Evolutionary conservation across 2,888 invertebrate species (phyloP), one percentile per base, ranked within the genome.

Genomic region (Synergus laeviventris): DNA sequence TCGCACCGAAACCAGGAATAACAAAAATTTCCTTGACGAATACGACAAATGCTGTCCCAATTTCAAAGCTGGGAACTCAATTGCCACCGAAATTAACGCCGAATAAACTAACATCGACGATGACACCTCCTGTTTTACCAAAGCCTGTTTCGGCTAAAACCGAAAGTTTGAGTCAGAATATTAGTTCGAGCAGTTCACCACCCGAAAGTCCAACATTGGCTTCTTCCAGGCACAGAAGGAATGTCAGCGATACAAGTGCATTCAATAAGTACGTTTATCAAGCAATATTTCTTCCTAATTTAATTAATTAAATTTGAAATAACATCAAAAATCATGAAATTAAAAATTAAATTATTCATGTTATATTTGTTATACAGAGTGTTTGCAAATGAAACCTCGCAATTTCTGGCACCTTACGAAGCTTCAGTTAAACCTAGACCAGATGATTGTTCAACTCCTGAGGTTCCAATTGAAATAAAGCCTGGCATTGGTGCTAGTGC

Each of bases 211-310:
- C 91, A 70, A 89, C 89, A 36, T 83, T 86, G 38, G 86, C 86
- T 61, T 87, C 88, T 14, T 88, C 89, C n/a, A 93, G 94, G 9
- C 96, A 97, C 89, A 92, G 96, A 75, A 93, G 97, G 77, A 96
- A 96, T 89, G 95, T 96, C 91, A 96, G 96, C 88, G 97, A 97
- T 87, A 96, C 96, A 1, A 95, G 95, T 75, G 95, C 96, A 83
- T 96, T 96, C 87, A 95, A 95, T 89, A 95, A 95, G 95, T 95
- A 91, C 91, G 93, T 89, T 79, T 76, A 1, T 36, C 16, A 64
- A 42, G 2, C 12, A 54, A 39, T 78, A 59, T 49, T 56, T 21
- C n/a, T 45, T 42, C 7, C 8, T 12, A n/a, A 31, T 61, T 42
- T 70, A 31, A 31, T 31, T 4, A 31, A 31, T 31, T 31, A 31